Evolutionary conservation across 2,113 vertebrate genomes (phyloP).

Genomic region (Gymnarchus niloticus): DNA sequence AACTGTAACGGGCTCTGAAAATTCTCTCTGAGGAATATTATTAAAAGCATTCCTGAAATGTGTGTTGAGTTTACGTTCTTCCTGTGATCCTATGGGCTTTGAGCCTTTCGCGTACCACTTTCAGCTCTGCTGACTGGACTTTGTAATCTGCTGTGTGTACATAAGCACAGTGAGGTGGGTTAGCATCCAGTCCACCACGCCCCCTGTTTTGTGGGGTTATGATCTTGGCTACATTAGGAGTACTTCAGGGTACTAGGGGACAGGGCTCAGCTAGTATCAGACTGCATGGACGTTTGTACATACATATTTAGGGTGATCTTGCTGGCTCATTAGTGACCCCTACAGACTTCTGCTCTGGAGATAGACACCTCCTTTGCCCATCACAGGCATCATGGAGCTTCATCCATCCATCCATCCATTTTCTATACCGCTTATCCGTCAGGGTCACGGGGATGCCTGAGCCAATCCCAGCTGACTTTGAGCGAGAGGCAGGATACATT

Average conservation of each 20-base stretch:
- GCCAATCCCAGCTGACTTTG: too few species aligned
- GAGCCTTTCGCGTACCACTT: too few species aligned
- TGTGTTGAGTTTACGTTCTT: neutral
- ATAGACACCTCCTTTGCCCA: neutral
- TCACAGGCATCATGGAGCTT: neutral
- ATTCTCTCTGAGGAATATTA: too few species aligned
- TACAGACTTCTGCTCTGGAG: neutral
- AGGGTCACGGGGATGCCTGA: too few species aligned
- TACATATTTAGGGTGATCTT: neutral
- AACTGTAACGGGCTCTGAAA: neutral
- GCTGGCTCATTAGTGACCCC: neutral
- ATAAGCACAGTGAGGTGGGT: neutral
- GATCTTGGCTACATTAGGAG: neutral
- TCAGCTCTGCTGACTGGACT: too few species aligned
- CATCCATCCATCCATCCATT: too few species aligned
- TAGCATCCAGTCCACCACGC: neutral
- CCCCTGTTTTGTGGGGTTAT: neutral
- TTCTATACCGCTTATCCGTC: too few species aligned
- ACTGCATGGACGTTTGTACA: too few species aligned
- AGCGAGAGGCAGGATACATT: too few species aligned
- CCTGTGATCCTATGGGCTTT: too few species aligned
- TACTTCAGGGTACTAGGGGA: neutral
- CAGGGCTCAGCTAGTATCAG: neutral
- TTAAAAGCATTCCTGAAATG: neutral
- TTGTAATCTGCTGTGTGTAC: too few species aligned